phyloP scores from a whole-genome alignment of 2,888 invertebrate species.

The Tenthredo scrophulariae region DNA sequence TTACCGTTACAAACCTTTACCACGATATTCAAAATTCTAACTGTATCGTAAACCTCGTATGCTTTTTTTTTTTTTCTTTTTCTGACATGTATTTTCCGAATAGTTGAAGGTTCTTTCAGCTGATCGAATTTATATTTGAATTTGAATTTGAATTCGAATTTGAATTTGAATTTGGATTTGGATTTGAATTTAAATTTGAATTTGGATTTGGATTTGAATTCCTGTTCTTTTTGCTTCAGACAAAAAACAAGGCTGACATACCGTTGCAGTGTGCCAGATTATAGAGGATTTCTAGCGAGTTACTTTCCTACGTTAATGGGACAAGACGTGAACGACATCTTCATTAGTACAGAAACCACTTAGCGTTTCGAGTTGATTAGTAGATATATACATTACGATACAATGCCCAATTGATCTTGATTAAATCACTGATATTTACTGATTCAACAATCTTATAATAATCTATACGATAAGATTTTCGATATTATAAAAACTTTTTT shows the following conservation, averaged over 20 bases:
- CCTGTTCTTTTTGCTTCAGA: neutral
- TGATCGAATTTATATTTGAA: neutral
- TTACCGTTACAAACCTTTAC: neutral
- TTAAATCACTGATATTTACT: neutral
- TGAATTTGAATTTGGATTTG: neutral
- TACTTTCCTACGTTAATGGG: slow-evolving; percentile 67
- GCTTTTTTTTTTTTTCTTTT: neutral
- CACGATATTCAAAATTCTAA: neutral
- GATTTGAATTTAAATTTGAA: neutral
- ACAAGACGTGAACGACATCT: slow-evolving; percentile 55
- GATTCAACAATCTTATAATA: neutral
- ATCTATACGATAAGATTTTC: neutral
- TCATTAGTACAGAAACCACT: slow-evolving; percentile 47
- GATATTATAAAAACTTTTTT: neutral
- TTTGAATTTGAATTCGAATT: neutral
- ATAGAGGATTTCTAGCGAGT: slow-evolving; percentile 62
- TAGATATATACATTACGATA: neutral
- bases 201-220: neutral
- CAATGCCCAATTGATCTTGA: neutral
- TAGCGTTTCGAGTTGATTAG: slow-evolving; percentile 10
- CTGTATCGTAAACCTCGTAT: neutral
- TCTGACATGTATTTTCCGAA: neutral
- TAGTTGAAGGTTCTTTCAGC: neutral
- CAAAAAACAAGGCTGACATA: neutral
- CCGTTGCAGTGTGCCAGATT: slow-evolving; percentile 61